These are phyloP conservation scores for Erynnis tages DNA, from an alignment of 2,888 invertebrate species.

Conservation along the genomic window DNA sequence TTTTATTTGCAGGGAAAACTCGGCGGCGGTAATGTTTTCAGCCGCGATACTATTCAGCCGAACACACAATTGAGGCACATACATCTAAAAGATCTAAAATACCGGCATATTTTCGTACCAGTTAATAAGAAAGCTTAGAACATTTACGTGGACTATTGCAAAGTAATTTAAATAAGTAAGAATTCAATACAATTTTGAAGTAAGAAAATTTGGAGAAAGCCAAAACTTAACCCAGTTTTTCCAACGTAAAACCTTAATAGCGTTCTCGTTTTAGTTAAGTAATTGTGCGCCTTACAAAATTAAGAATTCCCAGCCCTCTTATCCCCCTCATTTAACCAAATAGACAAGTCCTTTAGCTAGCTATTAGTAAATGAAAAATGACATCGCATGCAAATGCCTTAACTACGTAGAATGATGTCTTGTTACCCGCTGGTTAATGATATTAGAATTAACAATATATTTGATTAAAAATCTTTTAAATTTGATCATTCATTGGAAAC, in stretches of 20 bases:
- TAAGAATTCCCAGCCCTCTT: background rate
- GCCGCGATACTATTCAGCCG: too few relatives aligned
- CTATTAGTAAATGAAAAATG: constrained; percentile 9
- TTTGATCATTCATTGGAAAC: too few relatives aligned
- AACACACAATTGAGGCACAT: too few relatives aligned
- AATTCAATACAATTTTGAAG: too few relatives aligned
- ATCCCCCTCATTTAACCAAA: background rate
- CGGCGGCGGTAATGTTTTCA: background rate
- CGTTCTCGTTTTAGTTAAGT: constrained; percentile 2
- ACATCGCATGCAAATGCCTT: background rate
- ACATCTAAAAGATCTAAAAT: too few relatives aligned
- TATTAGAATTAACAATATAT: background rate
- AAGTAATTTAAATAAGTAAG: too few relatives aligned
- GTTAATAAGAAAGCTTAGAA: too few relatives aligned
- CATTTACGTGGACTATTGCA: too few relatives aligned
- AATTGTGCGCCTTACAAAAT: constrained; percentile 6
- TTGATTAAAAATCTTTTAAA: too few relatives aligned
- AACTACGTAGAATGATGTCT: constrained; percentile 11
- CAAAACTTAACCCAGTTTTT: constrained; percentile 17
- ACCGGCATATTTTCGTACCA: too few relatives aligned
- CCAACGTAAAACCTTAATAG: constrained; percentile 4
- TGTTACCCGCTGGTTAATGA: background rate
- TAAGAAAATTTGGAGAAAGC: background rate
- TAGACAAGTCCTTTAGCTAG: background rate
- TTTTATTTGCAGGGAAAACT: background rate